Evolutionary conservation across 2,888 invertebrate species (phyloP).

Genomic region (Myopa tessellatipennis): DNA sequence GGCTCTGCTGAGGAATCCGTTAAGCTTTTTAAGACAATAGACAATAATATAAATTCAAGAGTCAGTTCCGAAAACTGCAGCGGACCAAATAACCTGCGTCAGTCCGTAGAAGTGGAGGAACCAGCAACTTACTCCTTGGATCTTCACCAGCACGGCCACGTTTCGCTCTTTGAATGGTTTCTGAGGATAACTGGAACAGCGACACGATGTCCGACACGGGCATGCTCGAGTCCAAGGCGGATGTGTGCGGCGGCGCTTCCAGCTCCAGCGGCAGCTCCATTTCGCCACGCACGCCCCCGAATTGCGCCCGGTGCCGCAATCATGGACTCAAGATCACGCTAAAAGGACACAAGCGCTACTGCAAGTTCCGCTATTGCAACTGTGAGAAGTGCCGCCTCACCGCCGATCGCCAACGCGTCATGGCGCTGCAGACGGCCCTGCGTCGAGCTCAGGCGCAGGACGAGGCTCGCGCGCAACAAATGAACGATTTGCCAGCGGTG

Average conservation of each 20-base stretch:
- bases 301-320: constrained; percentile 92
- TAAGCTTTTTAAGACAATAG: no score
- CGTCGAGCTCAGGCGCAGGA: constrained; percentile 88
- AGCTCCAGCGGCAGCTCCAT: constrained; percentile 71
- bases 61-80: no score
- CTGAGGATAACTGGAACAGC: constrained; percentile 65
- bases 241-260: constrained; percentile 69
- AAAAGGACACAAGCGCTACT: constrained; percentile 93
- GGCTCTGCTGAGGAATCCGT: no score
- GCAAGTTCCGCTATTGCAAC: constrained; percentile 84
- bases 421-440: constrained; percentile 89
- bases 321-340: constrained; percentile 89
- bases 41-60: no score
- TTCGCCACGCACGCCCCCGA: constrained; percentile 84
- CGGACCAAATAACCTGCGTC: not conserved
- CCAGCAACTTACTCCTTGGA: not conserved
- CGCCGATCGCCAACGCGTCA: constrained; percentile 87
- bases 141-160: not conserved
- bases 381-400: constrained; percentile 90
- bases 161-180: constrained; percentile 61
- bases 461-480: constrained; percentile 73
- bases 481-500: constrained; percentile 70
- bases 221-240: constrained; percentile 71
- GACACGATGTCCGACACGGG: constrained; percentile 70
- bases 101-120: not conserved